Percentiles rank a stretch among this genome's conserved stretches.
phyloP scores from a whole-genome alignment of 1,140 invertebrate species.

The Drosophila arawakana region DNA sequence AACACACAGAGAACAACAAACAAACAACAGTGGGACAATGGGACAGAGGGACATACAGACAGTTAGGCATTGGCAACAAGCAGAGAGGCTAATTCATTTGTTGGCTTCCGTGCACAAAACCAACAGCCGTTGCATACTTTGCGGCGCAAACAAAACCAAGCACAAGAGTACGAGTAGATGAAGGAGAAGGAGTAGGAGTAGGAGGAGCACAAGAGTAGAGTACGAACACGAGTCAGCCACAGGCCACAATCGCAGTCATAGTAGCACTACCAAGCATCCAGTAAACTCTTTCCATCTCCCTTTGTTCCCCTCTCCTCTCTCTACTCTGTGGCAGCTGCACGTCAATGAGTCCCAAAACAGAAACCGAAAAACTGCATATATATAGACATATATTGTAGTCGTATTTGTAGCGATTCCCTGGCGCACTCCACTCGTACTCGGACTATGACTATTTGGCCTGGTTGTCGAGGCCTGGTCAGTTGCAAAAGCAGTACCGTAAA shows the following conservation, averaged over 20 bases:
- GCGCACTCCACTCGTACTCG: conserved; percentile 25
- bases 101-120: conserved; percentile 56
- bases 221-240: conserved; percentile 1
- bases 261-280: conserved; percentile 25
- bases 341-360: conserved; percentile 78
- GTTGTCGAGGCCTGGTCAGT: conserved; percentile 38
- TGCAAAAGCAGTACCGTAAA: conserved; percentile 53
- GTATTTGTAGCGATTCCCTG: conserved; percentile 31
- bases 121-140: conserved; percentile 57
- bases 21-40: conserved; percentile 29
- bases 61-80: conserved; percentile 33
- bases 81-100: conserved; percentile 55
- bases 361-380: conserved; percentile 68
- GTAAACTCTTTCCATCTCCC: neutral
- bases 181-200: too few species aligned
- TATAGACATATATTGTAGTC: conserved; percentile 34
- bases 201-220: too few species aligned
- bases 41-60: conserved; percentile 21
- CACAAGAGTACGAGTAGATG: conserved; percentile 18
- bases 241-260: conserved; percentile 23
- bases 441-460: conserved; percentile 40
- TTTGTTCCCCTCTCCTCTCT: neutral
- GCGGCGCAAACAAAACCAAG: conserved; percentile 54
- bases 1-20: conserved; percentile 28
- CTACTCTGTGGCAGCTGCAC: conserved; percentile 41